These are phyloP conservation scores for Blastobasis adustella DNA, from an alignment of 2,888 invertebrate species.

Conservation along the genomic window DNA sequence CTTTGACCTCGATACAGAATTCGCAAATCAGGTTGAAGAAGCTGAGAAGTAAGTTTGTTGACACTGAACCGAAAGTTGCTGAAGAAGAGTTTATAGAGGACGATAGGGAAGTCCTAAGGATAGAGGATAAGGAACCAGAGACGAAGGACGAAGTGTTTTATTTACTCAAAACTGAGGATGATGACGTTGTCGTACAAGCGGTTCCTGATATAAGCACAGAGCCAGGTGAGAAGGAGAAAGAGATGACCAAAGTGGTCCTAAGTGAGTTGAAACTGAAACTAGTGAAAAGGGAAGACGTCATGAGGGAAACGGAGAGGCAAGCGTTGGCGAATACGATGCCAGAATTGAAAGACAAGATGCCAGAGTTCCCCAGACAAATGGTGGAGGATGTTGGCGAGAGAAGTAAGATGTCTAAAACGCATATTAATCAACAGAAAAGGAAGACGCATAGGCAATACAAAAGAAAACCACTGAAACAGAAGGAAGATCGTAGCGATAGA, in stretches of 20 bases:
- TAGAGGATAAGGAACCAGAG: slow-evolving; percentile 51
- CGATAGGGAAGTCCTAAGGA: slow-evolving; percentile 33
- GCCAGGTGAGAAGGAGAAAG: slow-evolving; percentile 56
- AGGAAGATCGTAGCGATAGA: slow-evolving; percentile 22
- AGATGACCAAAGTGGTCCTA: slow-evolving; percentile 52
- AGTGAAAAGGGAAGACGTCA: slow-evolving; percentile 61
- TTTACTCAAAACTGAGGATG: slow-evolving; percentile 58
- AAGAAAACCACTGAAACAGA: slow-evolving; percentile 16
- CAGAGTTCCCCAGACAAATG: slow-evolving; percentile 61
- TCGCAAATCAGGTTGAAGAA: slow-evolving; percentile 57
- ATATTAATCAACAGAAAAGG: slow-evolving; percentile 17
- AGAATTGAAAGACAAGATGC: slow-evolving; percentile 40
- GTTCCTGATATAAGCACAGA: slow-evolving; percentile 46
- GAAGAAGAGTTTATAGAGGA: slow-evolving; percentile 28
- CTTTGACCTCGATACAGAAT: slow-evolving; percentile 44
- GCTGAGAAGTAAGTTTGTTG: slow-evolving; percentile 38
- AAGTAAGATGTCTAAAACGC: slow-evolving; percentile 48
- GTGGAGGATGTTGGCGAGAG: slow-evolving; percentile 39
- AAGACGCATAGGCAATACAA: slow-evolving; percentile 25
- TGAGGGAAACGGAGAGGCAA: slow-evolving; percentile 65
- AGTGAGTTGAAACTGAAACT: slow-evolving; percentile 57
- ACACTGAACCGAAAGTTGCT: slow-evolving; percentile 12
- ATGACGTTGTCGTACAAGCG: slow-evolving; percentile 24
- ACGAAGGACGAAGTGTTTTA: slow-evolving; percentile 65
- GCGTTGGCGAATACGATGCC: slow-evolving; percentile 67